These are phyloP conservation scores for Hyles vespertilio DNA, from an alignment of 1,140 invertebrate species.

Conservation along the genomic window DNA sequence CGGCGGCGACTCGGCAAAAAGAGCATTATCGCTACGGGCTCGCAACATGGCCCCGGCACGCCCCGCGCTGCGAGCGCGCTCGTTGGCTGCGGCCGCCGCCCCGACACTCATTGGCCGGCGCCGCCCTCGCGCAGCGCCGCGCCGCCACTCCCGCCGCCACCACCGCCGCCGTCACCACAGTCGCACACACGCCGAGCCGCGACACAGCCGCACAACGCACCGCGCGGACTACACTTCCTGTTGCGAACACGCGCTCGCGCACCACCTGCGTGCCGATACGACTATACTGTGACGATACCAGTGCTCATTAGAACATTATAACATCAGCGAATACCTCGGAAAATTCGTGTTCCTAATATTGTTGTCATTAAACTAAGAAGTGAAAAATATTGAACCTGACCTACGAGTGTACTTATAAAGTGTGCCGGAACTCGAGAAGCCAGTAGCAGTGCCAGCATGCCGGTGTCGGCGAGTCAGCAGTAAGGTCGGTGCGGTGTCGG, in stretches of 20 bases:
- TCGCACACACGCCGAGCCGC: slow-evolving; percentile 32
- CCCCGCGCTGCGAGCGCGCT: slow-evolving; percentile 33
- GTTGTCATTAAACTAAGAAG: too few species aligned
- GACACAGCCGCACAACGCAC: slow-evolving; percentile 14
- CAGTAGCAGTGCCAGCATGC: too few species aligned
- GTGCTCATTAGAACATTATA: too few species aligned
- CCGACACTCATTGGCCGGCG: slow-evolving; percentile 36
- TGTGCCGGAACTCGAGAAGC: too few species aligned
- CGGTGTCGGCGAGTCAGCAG: too few species aligned
- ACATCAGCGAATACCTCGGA: too few species aligned
- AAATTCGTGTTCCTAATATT: too few species aligned
- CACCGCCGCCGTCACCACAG: slow-evolving; percentile 28
- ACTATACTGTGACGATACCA: too few species aligned
- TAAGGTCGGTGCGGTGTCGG: neutral
- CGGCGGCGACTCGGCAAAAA: slow-evolving; percentile 62
- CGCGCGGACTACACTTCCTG: slow-evolving; percentile 8
- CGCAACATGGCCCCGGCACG: slow-evolving; percentile 65
- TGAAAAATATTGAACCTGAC: too few species aligned
- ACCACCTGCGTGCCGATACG: too few species aligned
- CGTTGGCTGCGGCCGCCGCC: slow-evolving; percentile 32
- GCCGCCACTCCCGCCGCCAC: slow-evolving; percentile 34
- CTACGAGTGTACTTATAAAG: too few species aligned
- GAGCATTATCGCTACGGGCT: slow-evolving; percentile 57
- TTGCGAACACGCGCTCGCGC: neutral
- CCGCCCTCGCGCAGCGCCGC: slow-evolving; percentile 34